phyloP scores from a whole-genome alignment of 2,888 invertebrate species.

The Ypsolopha scabrella region DNA sequence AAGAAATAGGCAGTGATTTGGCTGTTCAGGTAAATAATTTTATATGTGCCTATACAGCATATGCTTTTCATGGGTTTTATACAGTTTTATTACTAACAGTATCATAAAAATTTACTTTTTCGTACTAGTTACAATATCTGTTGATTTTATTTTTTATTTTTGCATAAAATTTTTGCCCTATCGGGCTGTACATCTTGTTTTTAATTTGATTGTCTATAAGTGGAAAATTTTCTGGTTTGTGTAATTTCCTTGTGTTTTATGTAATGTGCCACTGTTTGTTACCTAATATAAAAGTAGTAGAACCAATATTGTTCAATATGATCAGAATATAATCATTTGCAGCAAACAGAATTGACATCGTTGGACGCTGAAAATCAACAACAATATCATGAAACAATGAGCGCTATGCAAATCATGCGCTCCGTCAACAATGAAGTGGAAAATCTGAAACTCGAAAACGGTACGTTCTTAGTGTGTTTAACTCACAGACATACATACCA shows the following conservation, averaged over 20 bases:
- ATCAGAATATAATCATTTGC: not conserved
- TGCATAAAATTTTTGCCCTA: too few relatives aligned
- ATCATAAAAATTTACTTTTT: too few relatives aligned
- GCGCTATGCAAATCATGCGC: constrained; percentile 28
- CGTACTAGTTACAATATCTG: too few relatives aligned
- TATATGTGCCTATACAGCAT: too few relatives aligned
- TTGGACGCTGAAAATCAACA: constrained; percentile 42
- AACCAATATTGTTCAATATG: not conserved
- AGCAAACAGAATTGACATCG: constrained; percentile 36
- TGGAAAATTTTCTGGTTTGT: not conserved
- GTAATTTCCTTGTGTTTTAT: not conserved
- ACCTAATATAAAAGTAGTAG: not conserved
- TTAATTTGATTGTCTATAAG: not conserved
- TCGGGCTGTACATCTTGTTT: too few relatives aligned
- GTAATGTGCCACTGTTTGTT: not conserved
- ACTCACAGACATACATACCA: too few relatives aligned
- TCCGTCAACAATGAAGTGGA: constrained; percentile 33
- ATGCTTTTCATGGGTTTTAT: not conserved
- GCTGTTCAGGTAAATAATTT: constrained; percentile 31
- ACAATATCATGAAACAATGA: constrained; percentile 34
- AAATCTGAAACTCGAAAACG: constrained; percentile 29
- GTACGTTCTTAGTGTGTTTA: constrained; percentile 16
- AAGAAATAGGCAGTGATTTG: constrained; percentile 42
- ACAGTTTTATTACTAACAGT: too few relatives aligned
- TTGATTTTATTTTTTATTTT: too few relatives aligned